phyloP scores from a whole-genome alignment of 1,140 invertebrate species.

The Tetragnatha versicolor region DNA sequence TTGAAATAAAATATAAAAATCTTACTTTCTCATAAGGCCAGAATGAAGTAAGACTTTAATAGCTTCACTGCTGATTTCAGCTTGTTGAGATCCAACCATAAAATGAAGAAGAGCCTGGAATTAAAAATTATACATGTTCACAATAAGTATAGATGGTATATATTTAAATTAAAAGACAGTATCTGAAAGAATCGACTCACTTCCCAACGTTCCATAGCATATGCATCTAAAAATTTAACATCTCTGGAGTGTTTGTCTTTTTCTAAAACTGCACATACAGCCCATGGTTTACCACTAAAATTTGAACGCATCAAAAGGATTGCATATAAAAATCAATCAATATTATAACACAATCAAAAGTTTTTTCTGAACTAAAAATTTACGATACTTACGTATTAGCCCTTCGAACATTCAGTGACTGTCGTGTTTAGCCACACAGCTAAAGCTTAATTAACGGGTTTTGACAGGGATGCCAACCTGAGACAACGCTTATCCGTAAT shows the following conservation, averaged over 20 bases:
- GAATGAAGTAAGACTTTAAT: slow-evolving; percentile 89
- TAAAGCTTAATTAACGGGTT: too few species aligned
- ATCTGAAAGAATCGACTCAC: slow-evolving; percentile 57
- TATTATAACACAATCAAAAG: neutral
- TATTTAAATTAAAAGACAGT: too few species aligned
- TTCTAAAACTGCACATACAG: slow-evolving; percentile 82
- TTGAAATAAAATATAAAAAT: too few species aligned
- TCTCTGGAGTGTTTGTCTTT: slow-evolving; percentile 89
- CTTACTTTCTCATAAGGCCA: slow-evolving; percentile 85
- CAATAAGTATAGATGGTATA: too few species aligned
- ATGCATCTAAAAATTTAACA: slow-evolving; percentile 87
- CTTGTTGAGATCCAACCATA: slow-evolving; percentile 86
- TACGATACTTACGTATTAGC: too few species aligned
- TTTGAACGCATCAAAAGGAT: slow-evolving; percentile 12
- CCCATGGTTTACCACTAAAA: slow-evolving; percentile 82
- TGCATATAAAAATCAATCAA: neutral
- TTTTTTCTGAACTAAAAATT: too few species aligned
- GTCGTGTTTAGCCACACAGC: too few species aligned
- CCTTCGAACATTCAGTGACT: too few species aligned
- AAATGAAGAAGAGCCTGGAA: slow-evolving; percentile 90
- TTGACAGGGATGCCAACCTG: too few species aligned
- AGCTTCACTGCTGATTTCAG: slow-evolving; percentile 86
- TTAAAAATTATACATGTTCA: too few species aligned
- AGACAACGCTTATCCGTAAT: too few species aligned
- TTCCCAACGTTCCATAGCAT: slow-evolving; percentile 94